These are phyloP conservation scores for Trissolcus basalis DNA, from an alignment of 1,140 invertebrate species.

Conservation along the genomic window DNA sequence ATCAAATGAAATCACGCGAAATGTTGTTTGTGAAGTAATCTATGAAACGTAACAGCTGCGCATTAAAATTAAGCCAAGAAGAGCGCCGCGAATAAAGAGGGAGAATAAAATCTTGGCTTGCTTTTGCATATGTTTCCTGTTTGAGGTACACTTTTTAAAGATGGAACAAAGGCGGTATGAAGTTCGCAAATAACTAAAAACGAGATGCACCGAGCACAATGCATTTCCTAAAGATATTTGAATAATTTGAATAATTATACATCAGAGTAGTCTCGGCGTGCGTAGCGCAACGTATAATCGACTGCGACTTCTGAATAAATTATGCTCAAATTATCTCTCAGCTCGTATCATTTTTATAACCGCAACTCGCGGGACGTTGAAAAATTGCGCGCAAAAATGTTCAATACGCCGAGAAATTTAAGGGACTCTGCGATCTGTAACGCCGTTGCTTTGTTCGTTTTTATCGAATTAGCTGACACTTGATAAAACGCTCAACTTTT, in stretches of 20 bases:
- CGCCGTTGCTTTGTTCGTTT: too few species aligned
- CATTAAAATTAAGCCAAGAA: too few species aligned
- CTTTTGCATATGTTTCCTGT: constrained; percentile 2
- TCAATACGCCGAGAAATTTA: too few species aligned
- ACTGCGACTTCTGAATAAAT: constrained; percentile 29
- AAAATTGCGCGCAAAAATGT: not conserved
- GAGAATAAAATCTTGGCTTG: not conserved
- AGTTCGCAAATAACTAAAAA: constrained; percentile 22
- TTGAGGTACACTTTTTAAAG: too few species aligned
- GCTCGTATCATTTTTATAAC: constrained; percentile 19
- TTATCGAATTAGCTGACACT: too few species aligned
- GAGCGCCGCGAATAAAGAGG: not conserved
- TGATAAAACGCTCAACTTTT: not conserved
- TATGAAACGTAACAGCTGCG: too few species aligned
- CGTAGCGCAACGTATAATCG: constrained; percentile 16
- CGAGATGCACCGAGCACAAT: constrained; percentile 4
- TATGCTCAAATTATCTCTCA: constrained; percentile 17
- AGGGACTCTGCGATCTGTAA: too few species aligned
- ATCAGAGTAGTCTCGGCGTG: constrained; percentile 12
- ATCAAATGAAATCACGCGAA: too few species aligned
- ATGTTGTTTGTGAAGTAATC: too few species aligned
- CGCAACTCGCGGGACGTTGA: not conserved
- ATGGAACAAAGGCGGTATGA: constrained; percentile 6
- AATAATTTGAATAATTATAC: constrained; percentile 38
- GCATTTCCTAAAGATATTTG: constrained; percentile 26